A percentile compares a stretch with the other conserved stretches of the same genome.
phyloP scores from a whole-genome alignment of 2,113 vertebrate species.

The Galemys pyrenaicus region DNA sequence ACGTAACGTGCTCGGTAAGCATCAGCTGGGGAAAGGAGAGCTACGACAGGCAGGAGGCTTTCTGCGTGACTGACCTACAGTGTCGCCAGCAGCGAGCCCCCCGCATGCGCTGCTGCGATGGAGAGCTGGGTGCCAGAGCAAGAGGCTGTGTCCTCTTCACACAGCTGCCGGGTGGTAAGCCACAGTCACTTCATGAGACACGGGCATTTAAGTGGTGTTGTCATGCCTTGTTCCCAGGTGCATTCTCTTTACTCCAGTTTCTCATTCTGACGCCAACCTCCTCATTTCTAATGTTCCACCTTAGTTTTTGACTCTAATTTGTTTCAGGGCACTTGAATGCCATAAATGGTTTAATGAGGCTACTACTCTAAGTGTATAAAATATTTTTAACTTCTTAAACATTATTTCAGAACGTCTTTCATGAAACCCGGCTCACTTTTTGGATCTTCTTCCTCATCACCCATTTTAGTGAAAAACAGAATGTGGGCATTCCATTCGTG shows the following conservation, averaged over 20 bases:
- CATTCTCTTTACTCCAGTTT: neutral
- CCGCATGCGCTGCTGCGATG: accelerated
- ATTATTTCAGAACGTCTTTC: neutral
- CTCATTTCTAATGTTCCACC: neutral
- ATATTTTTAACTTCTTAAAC: neutral
- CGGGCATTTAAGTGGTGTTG: neutral
- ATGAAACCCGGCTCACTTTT: neutral
- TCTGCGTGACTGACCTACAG: neutral
- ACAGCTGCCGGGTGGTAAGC: neutral
- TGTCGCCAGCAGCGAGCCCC: no score
- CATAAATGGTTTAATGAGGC: neutral
- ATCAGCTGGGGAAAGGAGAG: neutral
- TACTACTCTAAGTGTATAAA: conserved; percentile 10
- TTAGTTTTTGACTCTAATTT: conserved; percentile 15
- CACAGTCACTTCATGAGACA: neutral
- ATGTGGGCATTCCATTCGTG: neutral
- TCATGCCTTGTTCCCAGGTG: neutral
- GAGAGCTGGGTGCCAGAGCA: neutral
- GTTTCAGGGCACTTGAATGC: neutral
- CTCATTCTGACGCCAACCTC: neutral
- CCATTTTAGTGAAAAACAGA: neutral
- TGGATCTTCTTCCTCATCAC: neutral
- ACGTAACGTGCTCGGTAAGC: neutral
- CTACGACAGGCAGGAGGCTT: neutral
- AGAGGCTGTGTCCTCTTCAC: neutral